Conservation (phyloP, 2,888 invertebrate species). For the Callosobruchus maculatus region DNA sequence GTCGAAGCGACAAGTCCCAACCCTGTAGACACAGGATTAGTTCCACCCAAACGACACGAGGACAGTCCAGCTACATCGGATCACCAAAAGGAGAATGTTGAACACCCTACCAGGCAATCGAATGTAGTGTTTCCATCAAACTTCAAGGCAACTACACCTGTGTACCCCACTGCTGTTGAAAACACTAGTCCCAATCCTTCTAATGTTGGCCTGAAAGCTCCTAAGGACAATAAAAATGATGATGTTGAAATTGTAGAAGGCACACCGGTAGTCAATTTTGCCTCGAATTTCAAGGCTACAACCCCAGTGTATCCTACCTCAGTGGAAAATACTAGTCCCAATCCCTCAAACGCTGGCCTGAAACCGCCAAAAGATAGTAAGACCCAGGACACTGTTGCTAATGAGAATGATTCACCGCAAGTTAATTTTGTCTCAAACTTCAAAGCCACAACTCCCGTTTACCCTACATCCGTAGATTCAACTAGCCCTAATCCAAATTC, state of each 20-base stretch:
- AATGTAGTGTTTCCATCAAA: constrained; percentile 29
- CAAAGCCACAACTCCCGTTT: constrained; percentile 35
- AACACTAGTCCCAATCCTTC: constrained; percentile 28
- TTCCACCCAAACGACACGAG: constrained; percentile 25
- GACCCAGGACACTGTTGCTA: neutral
- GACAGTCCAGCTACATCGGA: neutral
- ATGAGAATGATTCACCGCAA: neutral
- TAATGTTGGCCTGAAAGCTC: constrained; percentile 30
- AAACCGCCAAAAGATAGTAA: constrained; percentile 24
- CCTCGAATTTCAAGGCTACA: constrained; percentile 30
- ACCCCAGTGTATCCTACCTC: constrained; percentile 35
- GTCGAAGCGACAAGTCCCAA: constrained; percentile 32
- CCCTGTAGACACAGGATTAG: constrained; percentile 29
- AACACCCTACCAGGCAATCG: neutral
- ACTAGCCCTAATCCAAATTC: constrained; percentile 24
- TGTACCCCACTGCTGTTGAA: constrained; percentile 35
- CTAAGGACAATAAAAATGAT: constrained; percentile 8
- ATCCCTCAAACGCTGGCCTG: constrained; percentile 31
- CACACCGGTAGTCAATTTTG: neutral
- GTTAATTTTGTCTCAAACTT: constrained; percentile 32
- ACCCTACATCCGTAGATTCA: constrained; percentile 33
- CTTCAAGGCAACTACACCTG: constrained; percentile 34
- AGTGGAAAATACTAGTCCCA: constrained; percentile 32
- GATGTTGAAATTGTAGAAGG: neutral
- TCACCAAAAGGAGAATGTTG: neutral